phyloP scores from a whole-genome alignment of 2,797 vertebrate species.

The Manis javanica region DNA sequence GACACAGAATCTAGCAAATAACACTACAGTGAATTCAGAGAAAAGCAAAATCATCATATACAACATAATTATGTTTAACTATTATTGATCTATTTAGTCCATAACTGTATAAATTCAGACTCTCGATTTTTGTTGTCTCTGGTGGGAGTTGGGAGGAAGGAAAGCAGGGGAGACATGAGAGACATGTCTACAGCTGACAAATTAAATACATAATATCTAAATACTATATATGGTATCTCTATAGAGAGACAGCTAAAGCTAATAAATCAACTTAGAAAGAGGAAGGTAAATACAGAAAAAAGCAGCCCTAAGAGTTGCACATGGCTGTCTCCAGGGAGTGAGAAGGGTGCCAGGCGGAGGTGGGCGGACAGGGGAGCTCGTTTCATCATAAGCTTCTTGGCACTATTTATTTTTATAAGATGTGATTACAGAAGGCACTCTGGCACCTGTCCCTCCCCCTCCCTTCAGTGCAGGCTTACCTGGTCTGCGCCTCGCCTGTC shows the following conservation, averaged over 20 bases:
- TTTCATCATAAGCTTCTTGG: not conserved
- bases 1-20: not conserved
- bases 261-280: not conserved
- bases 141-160: not conserved
- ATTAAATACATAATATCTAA: not conserved
- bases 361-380: no score
- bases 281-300: not conserved
- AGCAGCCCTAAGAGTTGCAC: not conserved
- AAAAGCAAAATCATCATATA: not conserved
- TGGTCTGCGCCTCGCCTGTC: not conserved
- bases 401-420: not conserved
- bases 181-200: not conserved
- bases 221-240: not conserved
- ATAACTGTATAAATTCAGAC: no score
- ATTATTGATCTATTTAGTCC: not conserved
- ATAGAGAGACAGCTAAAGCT: not conserved
- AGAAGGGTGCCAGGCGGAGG: not conserved
- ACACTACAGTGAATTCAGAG: not conserved
- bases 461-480: not conserved
- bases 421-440: not conserved
- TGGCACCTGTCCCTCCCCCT: not conserved
- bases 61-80: not conserved
- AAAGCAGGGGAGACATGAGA: not conserved
- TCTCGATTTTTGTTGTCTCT: not conserved
- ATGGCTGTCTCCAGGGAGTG: not conserved